These are phyloP conservation scores for Theretra japonica DNA, from an alignment of 2,888 invertebrate species.

Conservation along the genomic window DNA sequence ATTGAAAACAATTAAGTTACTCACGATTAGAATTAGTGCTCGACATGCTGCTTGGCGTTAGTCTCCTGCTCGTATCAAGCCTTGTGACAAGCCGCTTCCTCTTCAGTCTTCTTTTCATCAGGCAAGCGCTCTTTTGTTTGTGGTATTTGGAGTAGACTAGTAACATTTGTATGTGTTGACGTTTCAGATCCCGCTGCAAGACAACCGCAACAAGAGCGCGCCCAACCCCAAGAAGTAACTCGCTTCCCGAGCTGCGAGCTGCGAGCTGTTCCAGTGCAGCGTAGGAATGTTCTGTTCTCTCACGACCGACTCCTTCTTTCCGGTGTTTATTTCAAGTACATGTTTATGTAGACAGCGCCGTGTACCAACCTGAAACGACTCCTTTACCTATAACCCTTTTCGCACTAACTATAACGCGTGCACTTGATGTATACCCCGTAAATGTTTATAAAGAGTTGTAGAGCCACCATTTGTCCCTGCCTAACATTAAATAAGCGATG, in stretches of 20 bases:
- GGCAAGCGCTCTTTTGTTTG: too few species aligned
- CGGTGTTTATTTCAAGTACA: slow-evolving; percentile 2
- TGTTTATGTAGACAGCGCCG: background rate
- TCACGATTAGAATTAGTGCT: too few species aligned
- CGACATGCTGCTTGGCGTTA: too few species aligned
- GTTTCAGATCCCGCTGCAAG: slow-evolving; percentile 68
- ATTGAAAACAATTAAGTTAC: too few species aligned
- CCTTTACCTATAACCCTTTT: background rate
- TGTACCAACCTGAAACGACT: background rate
- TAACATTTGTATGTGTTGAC: slow-evolving; percentile 12
- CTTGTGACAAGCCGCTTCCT: too few species aligned
- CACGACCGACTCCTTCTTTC: background rate
- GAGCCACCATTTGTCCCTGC: background rate
- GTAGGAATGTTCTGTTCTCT: background rate
- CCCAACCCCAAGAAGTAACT: slow-evolving; percentile 56
- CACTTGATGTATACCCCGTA: too few species aligned
- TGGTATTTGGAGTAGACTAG: too few species aligned
- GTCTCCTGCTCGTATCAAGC: too few species aligned
- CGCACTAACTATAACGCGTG: background rate
- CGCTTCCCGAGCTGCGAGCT: background rate
- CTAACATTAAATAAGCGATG: background rate
- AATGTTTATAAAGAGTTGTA: background rate
- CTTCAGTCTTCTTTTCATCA: too few species aligned
- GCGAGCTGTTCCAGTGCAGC: background rate
- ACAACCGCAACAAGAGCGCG: slow-evolving; percentile 53